Evolutionary conservation across 2,888 invertebrate genomes (phyloP), one percentile per base, ranked within the genome.

Genomic region (Ochropacha duplaris): DNA sequence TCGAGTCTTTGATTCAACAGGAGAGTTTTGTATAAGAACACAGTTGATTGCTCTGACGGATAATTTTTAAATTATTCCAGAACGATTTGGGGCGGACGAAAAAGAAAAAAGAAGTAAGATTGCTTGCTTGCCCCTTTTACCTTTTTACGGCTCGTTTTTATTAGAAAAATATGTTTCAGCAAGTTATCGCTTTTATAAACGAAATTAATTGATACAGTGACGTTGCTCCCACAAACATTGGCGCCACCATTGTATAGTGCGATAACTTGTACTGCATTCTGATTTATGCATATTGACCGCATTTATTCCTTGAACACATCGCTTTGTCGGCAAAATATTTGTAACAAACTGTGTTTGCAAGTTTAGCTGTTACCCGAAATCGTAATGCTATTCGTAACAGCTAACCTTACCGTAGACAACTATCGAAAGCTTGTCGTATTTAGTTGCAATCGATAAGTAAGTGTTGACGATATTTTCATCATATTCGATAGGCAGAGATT

Each of bases 41-140:
- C 64, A 69, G 71, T 72, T 68, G 68, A 70, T 69, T 76, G 76
- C 74, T 81, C 85, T 90, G 88, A 90, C 72, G 82, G 78, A 84
- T 85, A 82, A 86, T 88, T 87, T 92, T 93, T 90, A 88, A 92
- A 89, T 83, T 84, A 95, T 96, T 96, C 94, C 96, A 96, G 96
- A 95, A 95, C 94, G 95, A 95, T 96, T 96, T 96, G 96, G 97
- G 97, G 96, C 97, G 97, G 96, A 96, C 97, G 97, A 97, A 97
- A 97, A 97, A 97, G 96, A 97, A 97, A 97, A 97, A 97, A 97
- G 97, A 97, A 97, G 97, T 97, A 97, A 97, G 97, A 96, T 94
- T 94, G 94, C 93, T 93, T 93, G 93, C 87, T 92, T 93, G 93
- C 92, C 93, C 93, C 90, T 90, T 91, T 89, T 90, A 90, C 88